Evolutionary conservation across 37 sponge, comb jelly and placozoan species (phyloP).

Genomic region (Agelas oroides): DNA sequence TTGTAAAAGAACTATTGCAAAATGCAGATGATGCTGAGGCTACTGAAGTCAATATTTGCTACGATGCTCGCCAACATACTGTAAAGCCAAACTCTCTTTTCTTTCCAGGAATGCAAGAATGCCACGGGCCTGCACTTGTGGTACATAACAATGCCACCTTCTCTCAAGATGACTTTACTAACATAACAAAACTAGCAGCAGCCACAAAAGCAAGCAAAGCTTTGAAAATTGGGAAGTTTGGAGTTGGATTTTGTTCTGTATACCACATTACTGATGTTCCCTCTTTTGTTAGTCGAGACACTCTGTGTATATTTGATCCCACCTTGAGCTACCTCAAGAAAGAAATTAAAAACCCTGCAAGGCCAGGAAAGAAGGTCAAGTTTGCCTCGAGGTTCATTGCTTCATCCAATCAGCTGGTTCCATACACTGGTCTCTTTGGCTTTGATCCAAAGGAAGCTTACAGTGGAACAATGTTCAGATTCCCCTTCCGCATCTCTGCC

Average conservation of each 20-base stretch:
- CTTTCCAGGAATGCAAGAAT: constrained; percentile 58
- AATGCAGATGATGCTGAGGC: constrained; percentile 91
- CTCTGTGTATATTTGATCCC: constrained; percentile 77
- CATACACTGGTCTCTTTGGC: constrained; percentile 62
- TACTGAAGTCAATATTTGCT: constrained; percentile 66
- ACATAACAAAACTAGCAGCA: constrained; percentile 84
- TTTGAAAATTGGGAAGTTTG: constrained; percentile 76
- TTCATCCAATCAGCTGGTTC: constrained; percentile 48
- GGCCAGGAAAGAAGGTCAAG: constrained; percentile 57
- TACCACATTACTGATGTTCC: constrained; percentile 83
- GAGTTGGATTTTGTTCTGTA: constrained; percentile 78
- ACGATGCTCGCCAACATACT: constrained; percentile 49
- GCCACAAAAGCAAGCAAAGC: constrained; percentile 69
- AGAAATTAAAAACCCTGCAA: constrained; percentile 35
- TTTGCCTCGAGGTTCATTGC: constrained; percentile 32
- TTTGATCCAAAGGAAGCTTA: constrained; percentile 31
- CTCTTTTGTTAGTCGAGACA: constrained; percentile 63
- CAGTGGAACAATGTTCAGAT: constrained; percentile 63
- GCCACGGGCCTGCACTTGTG: constrained; percentile 72
- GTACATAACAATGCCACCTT: constrained; percentile 65
- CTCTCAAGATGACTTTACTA: constrained; percentile 75
- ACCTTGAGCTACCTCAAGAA: constrained; percentile 44
- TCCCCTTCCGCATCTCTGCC: constrained; percentile 55
- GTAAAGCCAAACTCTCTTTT: constrained; percentile 24
- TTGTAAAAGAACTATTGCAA: constrained; percentile 79